Conservation (phyloP, 2,113 vertebrate species). For the Tachuris rubrigastra region DNA sequence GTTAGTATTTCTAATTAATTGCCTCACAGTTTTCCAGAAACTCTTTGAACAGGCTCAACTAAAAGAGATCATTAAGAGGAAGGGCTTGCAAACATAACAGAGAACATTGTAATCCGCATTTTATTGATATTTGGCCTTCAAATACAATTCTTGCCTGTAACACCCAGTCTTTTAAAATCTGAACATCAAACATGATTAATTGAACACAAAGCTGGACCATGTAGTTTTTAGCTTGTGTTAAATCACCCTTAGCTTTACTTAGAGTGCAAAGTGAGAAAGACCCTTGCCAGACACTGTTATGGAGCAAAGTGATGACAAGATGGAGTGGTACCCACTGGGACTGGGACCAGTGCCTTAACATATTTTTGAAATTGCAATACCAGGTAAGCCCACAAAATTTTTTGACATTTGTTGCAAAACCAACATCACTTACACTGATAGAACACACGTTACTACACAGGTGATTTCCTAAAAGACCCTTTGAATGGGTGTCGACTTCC, state of each 20-base stretch:
- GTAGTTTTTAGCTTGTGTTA: not conserved
- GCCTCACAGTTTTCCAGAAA: not conserved
- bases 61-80: not conserved
- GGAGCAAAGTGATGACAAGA: not conserved
- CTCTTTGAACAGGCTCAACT: not conserved
- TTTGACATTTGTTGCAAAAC: not conserved
- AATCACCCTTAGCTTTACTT: not conserved
- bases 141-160: not conserved
- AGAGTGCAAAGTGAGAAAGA: not conserved
- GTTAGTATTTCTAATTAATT: constrained; percentile 1
- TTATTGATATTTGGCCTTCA: constrained; percentile 1
- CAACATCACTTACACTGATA: not conserved
- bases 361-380: not conserved
- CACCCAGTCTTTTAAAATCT: not conserved
- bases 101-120: not conserved
- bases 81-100: not conserved
- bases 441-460: not conserved
- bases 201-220: not conserved
- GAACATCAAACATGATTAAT: not conserved
- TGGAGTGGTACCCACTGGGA: accelerated
- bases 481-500: not conserved
- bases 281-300: too few species aligned
- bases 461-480: not conserved
- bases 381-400: not conserved
- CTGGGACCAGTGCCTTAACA: not conserved